Base-by-base conservation (phyloP, 2,113 vertebrate genomes). In the Vulpes ferrilata region DNA sequence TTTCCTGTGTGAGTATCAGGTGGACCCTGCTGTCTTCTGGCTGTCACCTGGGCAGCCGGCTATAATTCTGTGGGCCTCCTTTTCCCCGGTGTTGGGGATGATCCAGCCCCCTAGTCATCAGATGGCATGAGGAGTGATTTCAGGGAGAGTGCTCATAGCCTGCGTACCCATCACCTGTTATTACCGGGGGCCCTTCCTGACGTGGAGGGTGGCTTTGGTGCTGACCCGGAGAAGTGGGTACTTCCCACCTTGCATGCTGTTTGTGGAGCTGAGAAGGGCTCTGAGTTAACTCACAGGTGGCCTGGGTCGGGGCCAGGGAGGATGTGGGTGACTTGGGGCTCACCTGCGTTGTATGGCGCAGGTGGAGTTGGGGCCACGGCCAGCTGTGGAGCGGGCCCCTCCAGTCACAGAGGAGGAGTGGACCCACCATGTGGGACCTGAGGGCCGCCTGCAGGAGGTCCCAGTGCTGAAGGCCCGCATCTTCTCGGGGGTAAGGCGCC, bases 401-500 rank as follows among this genome's bases (percentile, higher is more conserved):
- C 99, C 99, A 0, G 98, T 99, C 92, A 98, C 98, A 0, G 98
- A 98, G 55, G 98, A 99, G 84, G 98, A 99, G 53, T 99, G 99
- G 99, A 98, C 99, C 22, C 97, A 96, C 88, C 99, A 99, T 12
- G 78, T 99, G 98, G 99, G 99, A 97, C 90, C 99, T 0, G 99
- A 99, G 62, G 99, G 99, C 12, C 98, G 98, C 13, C 98, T 99
- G 91, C 97, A 88, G 35, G 97, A 99, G 79, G 98, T 99, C 13
- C 98, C 99, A 0, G 97, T 88, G 81, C 94, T 99, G 93, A 99
- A 99, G 97, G 98, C 98, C 67, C 98, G 99, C 5, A 99, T 99
- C 81, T 99, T 99, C 98, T 99, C 99, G 62, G 99, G 99, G 98
- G 99, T 99, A 87, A 97, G 99, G 96, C 7, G 0, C n/a, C 0